These are phyloP conservation scores for Acanthosepion lycidas DNA, from an alignment of 2,888 invertebrate genomes.

Conservation along the genomic window DNA sequence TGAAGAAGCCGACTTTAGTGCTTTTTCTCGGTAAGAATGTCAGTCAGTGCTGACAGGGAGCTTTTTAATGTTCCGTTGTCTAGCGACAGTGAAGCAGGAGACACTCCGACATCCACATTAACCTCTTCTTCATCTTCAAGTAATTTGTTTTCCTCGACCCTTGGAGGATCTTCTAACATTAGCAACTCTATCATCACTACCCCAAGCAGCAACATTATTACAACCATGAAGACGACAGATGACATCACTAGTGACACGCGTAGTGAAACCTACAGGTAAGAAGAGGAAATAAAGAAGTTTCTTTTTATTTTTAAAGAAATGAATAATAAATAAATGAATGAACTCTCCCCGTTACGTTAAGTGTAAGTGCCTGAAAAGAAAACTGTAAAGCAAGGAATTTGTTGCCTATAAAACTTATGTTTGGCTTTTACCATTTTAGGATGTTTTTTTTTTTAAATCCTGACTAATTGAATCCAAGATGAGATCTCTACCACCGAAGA, in stretches of 20 bases:
- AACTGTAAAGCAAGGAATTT: no score
- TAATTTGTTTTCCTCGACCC: background rate
- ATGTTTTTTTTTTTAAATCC: no score
- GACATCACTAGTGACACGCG: background rate
- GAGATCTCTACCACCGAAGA: no score
- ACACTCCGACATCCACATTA: background rate
- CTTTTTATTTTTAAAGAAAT: no score
- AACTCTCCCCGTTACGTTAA: no score
- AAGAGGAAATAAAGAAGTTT: background rate
- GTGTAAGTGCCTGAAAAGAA: no score
- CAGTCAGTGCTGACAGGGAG: background rate
- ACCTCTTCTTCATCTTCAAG: background rate
- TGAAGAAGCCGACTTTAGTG: background rate
- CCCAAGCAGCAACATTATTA: background rate
- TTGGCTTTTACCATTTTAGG: no score
- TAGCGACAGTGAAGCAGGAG: constrained; percentile 68
- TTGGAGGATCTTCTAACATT: background rate
- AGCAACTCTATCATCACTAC: background rate
- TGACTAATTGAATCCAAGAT: no score
- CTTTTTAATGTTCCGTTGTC: constrained; percentile 62
- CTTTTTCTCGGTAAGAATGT: background rate
- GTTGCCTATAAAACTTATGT: no score
- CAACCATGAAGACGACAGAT: background rate
- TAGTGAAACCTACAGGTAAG: constrained; percentile 3
- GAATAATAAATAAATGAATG: no score